Evolutionary conservation across 2,888 invertebrate genomes (phyloP).

Genomic region (Fragum fragum): DNA sequence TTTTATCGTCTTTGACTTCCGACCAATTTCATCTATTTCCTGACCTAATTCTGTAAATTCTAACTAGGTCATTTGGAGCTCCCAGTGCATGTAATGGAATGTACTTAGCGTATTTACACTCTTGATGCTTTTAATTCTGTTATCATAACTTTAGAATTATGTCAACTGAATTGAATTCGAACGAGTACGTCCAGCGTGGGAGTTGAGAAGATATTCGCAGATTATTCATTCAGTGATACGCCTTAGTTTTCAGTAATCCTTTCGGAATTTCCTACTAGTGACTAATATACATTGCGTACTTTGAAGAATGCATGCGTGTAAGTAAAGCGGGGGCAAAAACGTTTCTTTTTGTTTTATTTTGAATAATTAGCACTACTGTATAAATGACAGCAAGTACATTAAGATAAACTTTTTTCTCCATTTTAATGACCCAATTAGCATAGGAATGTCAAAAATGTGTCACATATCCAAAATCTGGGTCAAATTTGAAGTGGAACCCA

Average conservation of each 20-base stretch:
- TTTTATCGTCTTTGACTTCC: background rate
- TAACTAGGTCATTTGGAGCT: slow-evolving; percentile 1
- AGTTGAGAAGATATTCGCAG: background rate
- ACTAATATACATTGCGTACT: background rate
- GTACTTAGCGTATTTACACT: slow-evolving; percentile 15
- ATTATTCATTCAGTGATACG: background rate
- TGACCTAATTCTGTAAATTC: background rate
- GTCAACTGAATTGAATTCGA: background rate
- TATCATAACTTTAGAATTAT: background rate
- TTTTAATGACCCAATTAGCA: slow-evolving; percentile 26
- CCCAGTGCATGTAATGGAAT: background rate
- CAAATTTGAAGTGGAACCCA: background rate
- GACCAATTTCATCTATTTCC: slow-evolving; percentile 5
- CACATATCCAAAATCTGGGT: slow-evolving; percentile 5
- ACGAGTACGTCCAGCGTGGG: background rate
- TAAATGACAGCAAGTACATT: background rate
- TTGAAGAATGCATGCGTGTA: background rate
- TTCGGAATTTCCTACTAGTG: background rate
- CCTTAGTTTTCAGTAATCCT: background rate
- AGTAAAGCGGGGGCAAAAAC: background rate
- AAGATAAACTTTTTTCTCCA: background rate
- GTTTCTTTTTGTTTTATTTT: background rate
- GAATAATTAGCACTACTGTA: background rate
- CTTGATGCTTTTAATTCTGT: background rate
- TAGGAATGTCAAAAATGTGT: slow-evolving; percentile 26